A percentile compares a stretch with the other conserved stretches of the same genome.
These are phyloP conservation scores for Tenthredo livida DNA, from an alignment of 2,888 invertebrate species.

Conservation along the genomic window DNA sequence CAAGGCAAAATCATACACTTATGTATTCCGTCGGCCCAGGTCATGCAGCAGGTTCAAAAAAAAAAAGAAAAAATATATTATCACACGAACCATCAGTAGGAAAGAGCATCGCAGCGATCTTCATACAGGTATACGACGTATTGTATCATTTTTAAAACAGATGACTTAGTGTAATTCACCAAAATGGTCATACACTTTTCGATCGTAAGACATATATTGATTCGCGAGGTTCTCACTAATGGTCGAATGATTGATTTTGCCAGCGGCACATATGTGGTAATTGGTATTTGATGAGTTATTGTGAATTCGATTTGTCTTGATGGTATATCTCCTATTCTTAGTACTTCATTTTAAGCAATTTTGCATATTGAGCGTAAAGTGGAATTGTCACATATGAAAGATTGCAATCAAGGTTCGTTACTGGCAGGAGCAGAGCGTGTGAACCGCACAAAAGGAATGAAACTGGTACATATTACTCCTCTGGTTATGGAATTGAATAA, in stretches of 20 bases:
- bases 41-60: not conserved
- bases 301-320: not conserved
- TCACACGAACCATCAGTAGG: not conserved
- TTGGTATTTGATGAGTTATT: too few relatives aligned
- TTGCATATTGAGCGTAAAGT: not conserved
- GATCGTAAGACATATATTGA: not conserved
- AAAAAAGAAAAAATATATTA: not conserved
- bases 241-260: not conserved
- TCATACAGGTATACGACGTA: not conserved
- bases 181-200: not conserved
- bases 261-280: too few relatives aligned
- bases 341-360: too few relatives aligned
- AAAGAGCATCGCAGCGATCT: not conserved
- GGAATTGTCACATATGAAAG: not conserved
- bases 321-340: not conserved
- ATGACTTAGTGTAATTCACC: not conserved
- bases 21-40: not conserved
- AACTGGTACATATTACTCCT: not conserved
- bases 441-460: not conserved
- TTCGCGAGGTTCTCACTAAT: not conserved
- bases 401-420: not conserved
- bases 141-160: not conserved
- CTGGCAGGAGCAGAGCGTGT: not conserved
- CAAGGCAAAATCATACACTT: not conserved
- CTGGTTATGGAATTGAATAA: not conserved